Evolutionary conservation across 2,888 invertebrate genomes (phyloP), one percentile per base, ranked within the genome.

Genomic region (Cephus sareptanus): DNA sequence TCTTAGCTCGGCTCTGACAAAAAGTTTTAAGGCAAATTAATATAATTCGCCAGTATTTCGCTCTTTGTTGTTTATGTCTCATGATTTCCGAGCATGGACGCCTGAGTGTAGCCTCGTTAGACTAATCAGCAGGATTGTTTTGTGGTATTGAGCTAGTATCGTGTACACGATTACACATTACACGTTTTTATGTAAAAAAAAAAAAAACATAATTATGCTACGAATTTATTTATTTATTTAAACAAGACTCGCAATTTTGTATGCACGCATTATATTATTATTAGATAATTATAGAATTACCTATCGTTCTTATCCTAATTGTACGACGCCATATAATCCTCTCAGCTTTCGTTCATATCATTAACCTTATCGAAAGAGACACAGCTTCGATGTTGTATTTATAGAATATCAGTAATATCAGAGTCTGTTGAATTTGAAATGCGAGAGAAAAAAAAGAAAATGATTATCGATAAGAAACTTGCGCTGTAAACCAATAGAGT

Each of bases 21-120:
- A 34, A 33, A 12, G 31, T 76, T 34, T 71, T 15, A 71, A 33
- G 71, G 71, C 71, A 70, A 71, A 71, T 71, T 71, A 71, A 56
- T 23, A 23, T 56, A 23, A 71, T 71, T 71, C 33, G 71, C 71
- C 33, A 31, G 12, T 71, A 30, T 33, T 31, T 71, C 30, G 31
- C 31, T 40, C 13, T 31, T 40, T 30, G 12, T 71, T n/a, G 11
- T 71, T 80, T 80, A 85, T 77, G 77, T 82, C 80, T 79, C 80
- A 82, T 85, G 81, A 81, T 69, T 81, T 82, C 71, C 71, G 33
- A 71, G 71, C 71, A 71, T 71, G 71, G 31, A 34, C 33, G 71
- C 71, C 71, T 71, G 31, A 71, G 0, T 71, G 71, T 34, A 33
- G 71, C 71, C 71, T 71, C 71, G 71, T 71, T 71, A 31, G 71